These are phyloP conservation scores for Palythoa heliodiscus DNA, from an alignment of 92 coral and sea anemone genomes.

Conservation along the genomic window DNA sequence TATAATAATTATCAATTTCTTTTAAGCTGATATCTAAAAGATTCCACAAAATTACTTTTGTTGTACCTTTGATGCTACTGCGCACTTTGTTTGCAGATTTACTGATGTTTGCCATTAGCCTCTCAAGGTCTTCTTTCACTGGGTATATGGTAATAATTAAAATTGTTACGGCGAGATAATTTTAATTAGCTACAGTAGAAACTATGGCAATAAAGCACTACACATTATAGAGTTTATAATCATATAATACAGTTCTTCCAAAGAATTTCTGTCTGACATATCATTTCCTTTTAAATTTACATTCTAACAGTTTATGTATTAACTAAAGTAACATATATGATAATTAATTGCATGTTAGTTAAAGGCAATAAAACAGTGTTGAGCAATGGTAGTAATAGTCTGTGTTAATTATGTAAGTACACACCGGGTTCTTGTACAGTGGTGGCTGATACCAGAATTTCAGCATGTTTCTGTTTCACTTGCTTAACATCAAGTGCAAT, in stretches of 20 bases:
- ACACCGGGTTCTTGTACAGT: conserved; percentile 87
- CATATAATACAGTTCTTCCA: no score
- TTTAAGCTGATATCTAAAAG: background rate
- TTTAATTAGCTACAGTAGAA: no score
- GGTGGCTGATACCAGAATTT: conserved; percentile 68
- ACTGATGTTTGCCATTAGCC: conserved; percentile 76
- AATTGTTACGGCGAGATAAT: no score
- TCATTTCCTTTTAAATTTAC: no score
- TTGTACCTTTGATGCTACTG: conserved; percentile 80
- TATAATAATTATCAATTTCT: background rate
- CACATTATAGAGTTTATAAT: no score
- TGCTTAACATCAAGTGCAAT: conserved; percentile 85
- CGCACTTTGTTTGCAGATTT: conserved; percentile 81
- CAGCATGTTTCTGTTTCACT: conserved; percentile 88
- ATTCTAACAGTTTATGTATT: no score
- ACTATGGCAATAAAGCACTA: no score
- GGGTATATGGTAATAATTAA: conserved; percentile 13
- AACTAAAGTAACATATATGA: no score
- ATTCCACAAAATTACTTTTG: background rate
- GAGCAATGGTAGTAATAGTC: no score
- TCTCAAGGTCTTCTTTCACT: conserved; percentile 87
- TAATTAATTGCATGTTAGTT: no score
- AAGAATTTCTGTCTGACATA: no score
- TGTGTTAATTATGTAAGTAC: background rate
- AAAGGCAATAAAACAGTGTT: no score